Evolutionary conservation across 2,113 vertebrate genomes (phyloP).

Genomic region (Sphyrna mokarran): DNA sequence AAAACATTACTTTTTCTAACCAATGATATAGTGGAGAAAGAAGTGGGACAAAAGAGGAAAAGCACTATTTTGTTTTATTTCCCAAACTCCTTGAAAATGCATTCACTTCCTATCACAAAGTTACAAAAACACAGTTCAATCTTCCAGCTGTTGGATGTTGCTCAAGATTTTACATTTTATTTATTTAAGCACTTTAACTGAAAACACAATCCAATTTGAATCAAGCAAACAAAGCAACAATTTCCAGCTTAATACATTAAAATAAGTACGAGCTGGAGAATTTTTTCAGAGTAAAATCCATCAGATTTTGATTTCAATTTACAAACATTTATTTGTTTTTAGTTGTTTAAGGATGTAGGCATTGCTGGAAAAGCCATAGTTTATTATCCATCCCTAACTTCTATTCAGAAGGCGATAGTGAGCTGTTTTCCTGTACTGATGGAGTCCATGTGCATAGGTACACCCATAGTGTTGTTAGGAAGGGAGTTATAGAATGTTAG

Average conservation of each 20-base stretch:
- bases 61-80: conserved; percentile 11
- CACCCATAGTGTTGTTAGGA: no score
- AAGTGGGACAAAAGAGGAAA: background rate
- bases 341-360: no score
- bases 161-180: background rate
- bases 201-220: background rate
- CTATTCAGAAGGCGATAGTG: no score
- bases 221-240: background rate
- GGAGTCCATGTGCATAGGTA: no score
- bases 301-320: background rate
- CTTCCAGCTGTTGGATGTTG: background rate
- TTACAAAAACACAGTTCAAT: background rate
- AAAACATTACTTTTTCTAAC: conserved; percentile 6
- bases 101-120: background rate
- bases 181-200: conserved; percentile 3
- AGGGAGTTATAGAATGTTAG: no score
- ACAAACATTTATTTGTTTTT: background rate
- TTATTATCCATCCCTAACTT: no score
- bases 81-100: background rate
- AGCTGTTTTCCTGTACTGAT: no score
- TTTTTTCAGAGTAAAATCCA: background rate
- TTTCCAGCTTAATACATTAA: background rate
- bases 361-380: no score
- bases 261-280: background rate
- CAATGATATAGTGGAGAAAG: background rate